Evolutionary conservation across 2,113 vertebrate genomes (phyloP), one percentile per base, ranked within the genome.

Genomic region (Ochotona curzoniae): DNA sequence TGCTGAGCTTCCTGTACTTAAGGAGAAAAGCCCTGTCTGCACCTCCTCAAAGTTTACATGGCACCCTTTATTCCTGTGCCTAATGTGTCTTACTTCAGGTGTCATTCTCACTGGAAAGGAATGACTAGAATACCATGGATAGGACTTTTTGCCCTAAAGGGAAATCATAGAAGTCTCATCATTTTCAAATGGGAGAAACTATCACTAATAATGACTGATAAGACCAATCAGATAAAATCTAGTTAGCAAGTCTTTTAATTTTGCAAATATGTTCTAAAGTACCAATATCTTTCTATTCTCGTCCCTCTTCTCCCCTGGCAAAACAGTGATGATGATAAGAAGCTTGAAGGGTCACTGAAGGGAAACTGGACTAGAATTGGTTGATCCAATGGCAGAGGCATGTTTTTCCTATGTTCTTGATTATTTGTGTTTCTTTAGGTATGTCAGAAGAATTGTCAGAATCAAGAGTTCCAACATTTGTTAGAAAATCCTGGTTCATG

Each of bases 371-470:
- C 51, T 26, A 21, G 7, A 91, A 69, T n/a, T 30, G 15, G 74
- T 32, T 2, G 63, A 25, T 23, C 61, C 54, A 18, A 11, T 87
- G 80, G 70, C 13, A 93, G 67, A 81, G 30, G n/a, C 14, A 8
- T 60, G 25, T 73, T 89, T 81, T 87, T 30, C 32, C 32, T 69
- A 21, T 18, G 8, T 63, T 71, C 26, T 78, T 51, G 85, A 32
- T 79, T 73, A 35, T 63, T 87, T 17, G 8, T 49, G 20, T 93
- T 57, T 26, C 49, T 78, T 11, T 30, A 7, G 32, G 2, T 86
- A 28, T 93, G 86, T 83, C 47, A 66, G 12, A 87, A 74, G 7
- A 93, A 35, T 60, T 79, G 32, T 26, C 18, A 75, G 71, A 93
- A 89, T 30, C 21, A 90, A 90, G 88, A 84, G 26, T 78, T 71